These are phyloP conservation scores for Hassar affinis DNA, from an alignment of 2,113 vertebrate genomes.

Conservation along the genomic window DNA sequence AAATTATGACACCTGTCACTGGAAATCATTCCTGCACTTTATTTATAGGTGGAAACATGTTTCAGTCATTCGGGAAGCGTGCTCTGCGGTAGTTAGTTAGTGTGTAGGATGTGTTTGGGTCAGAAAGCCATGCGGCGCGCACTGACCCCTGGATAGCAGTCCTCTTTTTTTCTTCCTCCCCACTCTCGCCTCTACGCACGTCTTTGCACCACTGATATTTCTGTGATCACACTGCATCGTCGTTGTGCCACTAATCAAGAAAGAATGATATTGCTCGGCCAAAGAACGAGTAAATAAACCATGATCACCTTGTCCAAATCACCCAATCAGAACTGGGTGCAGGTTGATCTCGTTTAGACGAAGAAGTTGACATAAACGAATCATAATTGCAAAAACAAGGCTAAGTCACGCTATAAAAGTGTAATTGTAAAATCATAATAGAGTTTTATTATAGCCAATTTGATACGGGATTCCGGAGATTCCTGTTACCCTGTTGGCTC, in stretches of 20 bases:
- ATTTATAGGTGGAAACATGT: constrained; percentile 11
- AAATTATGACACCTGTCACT: constrained; percentile 27
- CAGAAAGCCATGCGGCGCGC: background rate
- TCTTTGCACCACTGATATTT: background rate
- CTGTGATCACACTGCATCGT: background rate
- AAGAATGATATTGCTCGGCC: background rate
- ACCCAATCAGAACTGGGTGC: constrained; percentile 5
- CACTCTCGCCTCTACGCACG: background rate
- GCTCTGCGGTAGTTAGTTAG: constrained; percentile 1
- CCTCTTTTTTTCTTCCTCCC: background rate
- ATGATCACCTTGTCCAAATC: background rate
- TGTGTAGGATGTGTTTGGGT: background rate
- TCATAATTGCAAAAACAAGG: constrained; percentile 13
- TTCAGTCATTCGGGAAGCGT: background rate
- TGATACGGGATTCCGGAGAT: constrained; percentile 58
- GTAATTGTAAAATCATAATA: constrained; percentile 41
- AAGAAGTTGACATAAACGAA: constrained; percentile 14
- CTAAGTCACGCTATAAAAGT: constrained; percentile 9
- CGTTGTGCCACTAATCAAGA: background rate
- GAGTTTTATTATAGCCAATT: constrained; percentile 43
- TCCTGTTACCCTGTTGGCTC: constrained; percentile 52
- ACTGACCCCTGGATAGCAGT: background rate
- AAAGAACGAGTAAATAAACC: background rate
- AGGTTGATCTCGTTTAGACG: constrained; percentile 3
- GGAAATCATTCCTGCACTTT: constrained; percentile 24